Percentiles rank a stretch among this genome's conserved stretches.
These are phyloP conservation scores for Anneissia japonica DNA, from an alignment of 35 echinoderm and acorn worm genomes.

Conservation along the genomic window DNA sequence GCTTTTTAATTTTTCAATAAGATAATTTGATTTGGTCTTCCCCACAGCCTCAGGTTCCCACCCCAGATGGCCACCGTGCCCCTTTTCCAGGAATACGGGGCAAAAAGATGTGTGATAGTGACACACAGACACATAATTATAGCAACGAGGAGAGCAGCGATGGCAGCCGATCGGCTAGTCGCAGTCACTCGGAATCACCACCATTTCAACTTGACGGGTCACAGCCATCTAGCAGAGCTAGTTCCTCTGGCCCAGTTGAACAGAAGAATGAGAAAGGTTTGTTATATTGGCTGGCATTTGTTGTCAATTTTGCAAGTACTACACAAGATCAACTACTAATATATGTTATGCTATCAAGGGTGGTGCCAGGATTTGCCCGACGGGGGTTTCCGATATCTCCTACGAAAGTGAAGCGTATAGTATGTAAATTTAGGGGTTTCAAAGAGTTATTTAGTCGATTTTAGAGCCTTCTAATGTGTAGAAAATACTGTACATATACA, in stretches of 20 bases:
- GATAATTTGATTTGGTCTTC: background rate
- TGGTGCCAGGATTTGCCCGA: too few relatives aligned
- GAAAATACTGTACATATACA: too few relatives aligned
- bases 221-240: constrained; percentile 75
- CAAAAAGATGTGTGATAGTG: constrained; percentile 32
- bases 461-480: too few relatives aligned
- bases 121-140: constrained; percentile 56
- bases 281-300: background rate
- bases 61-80: constrained; percentile 75
- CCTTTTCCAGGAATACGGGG: constrained; percentile 58
- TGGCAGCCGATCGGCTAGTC: constrained; percentile 55
- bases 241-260: constrained; percentile 77
- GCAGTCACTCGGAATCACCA: constrained; percentile 64
- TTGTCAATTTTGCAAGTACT: background rate
- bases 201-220: constrained; percentile 74
- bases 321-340: background rate
- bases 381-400: too few relatives aligned
- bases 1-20: too few relatives aligned
- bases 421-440: too few relatives aligned
- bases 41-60: constrained; percentile 12
- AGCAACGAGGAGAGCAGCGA: constrained; percentile 55
- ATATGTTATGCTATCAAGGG: too few relatives aligned
- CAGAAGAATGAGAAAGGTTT: constrained; percentile 68
- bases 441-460: too few relatives aligned
- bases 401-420: too few relatives aligned